Conservation (phyloP, 2,888 invertebrate species). For the Sarcophaga caerulescens region DNA sequence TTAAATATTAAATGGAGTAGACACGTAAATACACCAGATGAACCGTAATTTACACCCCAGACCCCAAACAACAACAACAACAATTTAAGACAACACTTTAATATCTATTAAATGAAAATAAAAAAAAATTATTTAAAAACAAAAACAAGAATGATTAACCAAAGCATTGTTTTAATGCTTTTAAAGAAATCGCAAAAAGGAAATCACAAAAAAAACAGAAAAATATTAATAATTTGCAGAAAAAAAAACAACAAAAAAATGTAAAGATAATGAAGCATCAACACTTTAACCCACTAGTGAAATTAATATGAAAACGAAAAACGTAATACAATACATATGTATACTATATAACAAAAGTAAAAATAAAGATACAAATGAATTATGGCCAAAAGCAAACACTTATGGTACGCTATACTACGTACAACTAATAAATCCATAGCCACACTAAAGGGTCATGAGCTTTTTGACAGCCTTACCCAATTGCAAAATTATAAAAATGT, state of each 20-base stretch:
- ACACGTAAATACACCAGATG: conserved; percentile 67
- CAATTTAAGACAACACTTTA: too few relatives aligned
- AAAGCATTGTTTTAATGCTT: conserved; percentile 17
- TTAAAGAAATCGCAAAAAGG: conserved; percentile 33
- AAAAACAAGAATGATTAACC: conserved; percentile 17
- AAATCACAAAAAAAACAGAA: conserved; percentile 34
- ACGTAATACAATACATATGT: background rate
- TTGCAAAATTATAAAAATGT: too few relatives aligned
- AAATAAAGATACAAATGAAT: too few relatives aligned
- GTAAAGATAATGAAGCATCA: conserved; percentile 3
- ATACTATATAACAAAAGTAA: background rate
- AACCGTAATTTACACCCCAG: conserved; percentile 64
- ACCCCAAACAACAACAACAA: conserved; percentile 43
- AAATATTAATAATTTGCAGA: conserved; percentile 49
- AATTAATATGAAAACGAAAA: conserved; percentile 29
- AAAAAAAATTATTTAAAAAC: conserved; percentile 20
- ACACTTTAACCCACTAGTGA: conserved; percentile 54
- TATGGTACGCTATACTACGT: background rate
- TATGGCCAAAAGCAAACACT: background rate
- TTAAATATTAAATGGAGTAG: conserved; percentile 66
- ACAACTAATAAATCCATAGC: background rate
- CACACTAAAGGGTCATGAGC: too few relatives aligned
- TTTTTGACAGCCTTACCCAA: too few relatives aligned
- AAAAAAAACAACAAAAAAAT: conserved; percentile 20
- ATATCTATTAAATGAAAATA: background rate